phyloP scores from a whole-genome alignment of 53 echinoderm and acorn worm genomes.

The Antedon mediterranea region DNA sequence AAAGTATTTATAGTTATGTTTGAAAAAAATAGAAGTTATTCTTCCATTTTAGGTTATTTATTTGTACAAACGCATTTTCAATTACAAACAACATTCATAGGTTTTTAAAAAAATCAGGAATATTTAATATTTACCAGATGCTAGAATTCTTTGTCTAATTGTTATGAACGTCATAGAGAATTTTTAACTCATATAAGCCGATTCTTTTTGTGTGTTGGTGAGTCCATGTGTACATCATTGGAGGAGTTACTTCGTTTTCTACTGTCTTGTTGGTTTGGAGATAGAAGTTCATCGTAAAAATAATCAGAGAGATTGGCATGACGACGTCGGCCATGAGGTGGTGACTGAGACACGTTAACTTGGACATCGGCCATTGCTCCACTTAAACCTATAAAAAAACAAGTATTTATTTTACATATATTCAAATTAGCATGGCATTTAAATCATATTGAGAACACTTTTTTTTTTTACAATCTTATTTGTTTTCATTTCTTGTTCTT shows the following conservation, averaged over 20 bases:
- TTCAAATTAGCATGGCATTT: no score
- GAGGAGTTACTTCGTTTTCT: slow-evolving; percentile 59
- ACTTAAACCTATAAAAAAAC: slow-evolving; percentile 67
- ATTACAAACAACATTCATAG: no score
- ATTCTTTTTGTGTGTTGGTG: slow-evolving; percentile 83
- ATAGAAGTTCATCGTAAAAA: slow-evolving; percentile 77
- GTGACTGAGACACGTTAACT: slow-evolving; percentile 85
- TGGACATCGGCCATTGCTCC: slow-evolving; percentile 83
- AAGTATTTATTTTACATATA: no score
- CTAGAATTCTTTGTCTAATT: neutral
- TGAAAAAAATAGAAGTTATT: no score
- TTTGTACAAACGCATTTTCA: no score
- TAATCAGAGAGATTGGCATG: slow-evolving; percentile 46
- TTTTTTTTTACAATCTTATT: no score
- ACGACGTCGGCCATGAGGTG: slow-evolving; percentile 58
- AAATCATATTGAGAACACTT: no score
- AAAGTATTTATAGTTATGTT: no score
- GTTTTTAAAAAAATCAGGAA: neutral
- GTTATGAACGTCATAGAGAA: neutral
- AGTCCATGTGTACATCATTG: slow-evolving; percentile 63
- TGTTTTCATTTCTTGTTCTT: no score
- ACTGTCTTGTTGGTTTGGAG: slow-evolving; percentile 41
- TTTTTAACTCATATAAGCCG: slow-evolving; percentile 46
- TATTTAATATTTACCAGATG: neutral
- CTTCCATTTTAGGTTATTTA: no score